Percentiles rank a stretch among this genome's conserved stretches.
Evolutionary conservation across 2,888 invertebrate genomes (phyloP).

Genomic region (Dione juno): DNA sequence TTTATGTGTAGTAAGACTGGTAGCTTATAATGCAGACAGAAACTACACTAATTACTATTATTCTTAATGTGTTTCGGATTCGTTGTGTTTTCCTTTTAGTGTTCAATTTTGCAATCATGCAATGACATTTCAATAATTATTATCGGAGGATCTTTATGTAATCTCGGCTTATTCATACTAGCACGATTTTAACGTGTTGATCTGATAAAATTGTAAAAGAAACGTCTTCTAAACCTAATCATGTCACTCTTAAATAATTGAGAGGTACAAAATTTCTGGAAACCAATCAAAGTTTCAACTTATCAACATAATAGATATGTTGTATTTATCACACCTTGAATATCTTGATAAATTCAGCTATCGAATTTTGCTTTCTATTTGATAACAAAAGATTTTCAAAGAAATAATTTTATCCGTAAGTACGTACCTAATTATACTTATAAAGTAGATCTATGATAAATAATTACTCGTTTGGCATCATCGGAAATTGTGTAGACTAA

Average conservation of each 20-base stretch:
- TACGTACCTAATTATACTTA: no score
- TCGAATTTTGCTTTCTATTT: conserved; percentile 6
- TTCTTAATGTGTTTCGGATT: background rate
- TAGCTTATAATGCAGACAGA: no score
- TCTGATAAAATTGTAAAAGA: conserved; percentile 7
- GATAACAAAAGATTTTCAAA: background rate
- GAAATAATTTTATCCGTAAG: background rate
- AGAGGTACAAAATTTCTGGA: background rate
- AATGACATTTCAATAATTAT: background rate
- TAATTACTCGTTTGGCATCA: no score
- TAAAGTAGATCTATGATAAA: background rate
- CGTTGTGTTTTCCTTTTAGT: conserved; percentile 3
- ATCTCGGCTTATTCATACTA: background rate
- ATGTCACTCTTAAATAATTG: background rate
- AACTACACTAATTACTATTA: background rate
- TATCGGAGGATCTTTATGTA: background rate
- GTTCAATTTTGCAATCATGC: conserved; percentile 1
- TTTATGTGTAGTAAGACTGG: no score
- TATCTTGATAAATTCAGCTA: conserved; percentile 1
- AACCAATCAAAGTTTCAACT: background rate
- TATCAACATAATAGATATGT: background rate
- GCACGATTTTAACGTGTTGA: background rate
- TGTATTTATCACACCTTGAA: background rate
- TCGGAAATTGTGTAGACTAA: no score
- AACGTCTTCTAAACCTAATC: background rate